Base-by-base conservation (phyloP, 2,113 vertebrate species). In the Cisticola juncidis region DNA sequence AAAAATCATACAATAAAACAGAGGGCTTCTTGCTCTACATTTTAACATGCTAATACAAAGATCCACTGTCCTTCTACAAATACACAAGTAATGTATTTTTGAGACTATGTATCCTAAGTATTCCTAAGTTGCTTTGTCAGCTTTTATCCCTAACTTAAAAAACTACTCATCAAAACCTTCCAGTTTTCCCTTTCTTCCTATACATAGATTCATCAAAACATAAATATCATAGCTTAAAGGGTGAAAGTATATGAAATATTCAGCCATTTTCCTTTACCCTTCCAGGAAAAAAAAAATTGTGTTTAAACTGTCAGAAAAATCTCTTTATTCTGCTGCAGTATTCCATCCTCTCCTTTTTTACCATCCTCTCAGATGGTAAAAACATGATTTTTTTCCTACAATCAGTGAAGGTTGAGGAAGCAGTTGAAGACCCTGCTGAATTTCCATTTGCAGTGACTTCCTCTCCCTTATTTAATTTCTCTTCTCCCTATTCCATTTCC, bases 301-400 rank as follows among this genome's bases (percentile, higher is more conserved):
- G 10, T 69, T 24, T 71, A n/a, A 42, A 25, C 2, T 14, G 31
- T 33, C 74, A 85, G 50, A 86, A 92, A 88, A 76, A 82, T 57
- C 10, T 50, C 42, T 26, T 35, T 1, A 19, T 76, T 94, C 19
- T 62, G 56, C 61, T 79, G 28, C 31, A 68, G 13, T 60, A 23
- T 60, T 61, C 53, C 38, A 22, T 70, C 7, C 9, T 65, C 26
- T 73, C 25, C n/a, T n/a, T n/a, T n/a, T n/a, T n/a, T n/a, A n/a
- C n/a, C n/a, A n/a, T n/a, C n/a, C n/a, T n/a, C n/a, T n/a, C 44
- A 72, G 9, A 80, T 6, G 12, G 18, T 48, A 68, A 85, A 80
- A 2, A 1, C 14, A 45, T 17, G 1, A 6, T 29, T 81, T 61
- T 64, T 50, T 11, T 6, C 1, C 38, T 33, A 3, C 40, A 57